Conservation (phyloP, 30 jellyfish, hydroid and myxozoan species). For the Aurelia sp. region DNA sequence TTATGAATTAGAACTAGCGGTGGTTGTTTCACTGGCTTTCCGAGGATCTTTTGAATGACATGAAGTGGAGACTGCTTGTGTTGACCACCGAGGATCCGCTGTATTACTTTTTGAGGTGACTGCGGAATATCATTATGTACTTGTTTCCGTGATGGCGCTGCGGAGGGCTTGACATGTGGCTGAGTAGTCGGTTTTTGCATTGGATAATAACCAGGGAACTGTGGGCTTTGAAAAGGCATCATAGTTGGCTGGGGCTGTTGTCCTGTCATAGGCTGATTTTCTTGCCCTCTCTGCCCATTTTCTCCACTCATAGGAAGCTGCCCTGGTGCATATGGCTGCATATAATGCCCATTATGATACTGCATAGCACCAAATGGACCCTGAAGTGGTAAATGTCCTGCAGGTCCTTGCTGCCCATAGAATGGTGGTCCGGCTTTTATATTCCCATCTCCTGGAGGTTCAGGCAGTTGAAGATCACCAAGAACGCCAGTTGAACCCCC, state of each 20-base stretch:
- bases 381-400: conserved; percentile 38
- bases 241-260: conserved; percentile 13
- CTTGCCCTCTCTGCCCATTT: neutral
- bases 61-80: conserved; percentile 24
- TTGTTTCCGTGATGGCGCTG: conserved; percentile 10
- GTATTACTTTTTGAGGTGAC: conserved; percentile 38
- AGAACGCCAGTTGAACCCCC: conserved; percentile 67
- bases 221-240: conserved; percentile 7
- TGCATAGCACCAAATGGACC: conserved; percentile 33
- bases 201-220: conserved; percentile 22
- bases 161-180: conserved; percentile 2
- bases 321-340: neutral
- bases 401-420: conserved; percentile 59
- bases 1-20: neutral
- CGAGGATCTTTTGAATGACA: conserved; percentile 11
- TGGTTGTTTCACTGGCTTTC: neutral
- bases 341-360: neutral
- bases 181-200: conserved; percentile 14
- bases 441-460: conserved; percentile 67
- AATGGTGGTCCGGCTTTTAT: conserved; percentile 67
- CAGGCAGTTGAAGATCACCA: conserved; percentile 83
- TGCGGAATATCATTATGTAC: neutral
- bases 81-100: conserved; percentile 31
- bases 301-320: neutral
- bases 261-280: neutral